A percentile compares a stretch with the other conserved stretches of the same genome.
Conservation (phyloP, 2,888 invertebrate genomes). For the Oegoconia quadripuncta region DNA sequence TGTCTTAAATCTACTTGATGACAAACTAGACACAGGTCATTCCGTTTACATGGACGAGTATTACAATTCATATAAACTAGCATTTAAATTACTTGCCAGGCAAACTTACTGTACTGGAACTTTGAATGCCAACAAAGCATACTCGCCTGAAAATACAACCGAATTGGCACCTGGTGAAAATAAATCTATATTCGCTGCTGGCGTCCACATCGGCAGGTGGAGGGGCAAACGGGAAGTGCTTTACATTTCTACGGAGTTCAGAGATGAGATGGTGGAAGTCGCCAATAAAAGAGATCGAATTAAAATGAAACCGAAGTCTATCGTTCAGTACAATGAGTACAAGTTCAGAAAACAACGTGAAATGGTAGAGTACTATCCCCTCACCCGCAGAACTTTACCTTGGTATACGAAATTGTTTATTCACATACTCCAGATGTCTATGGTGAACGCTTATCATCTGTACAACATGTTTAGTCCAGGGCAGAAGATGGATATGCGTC, state of each 20-base stretch:
- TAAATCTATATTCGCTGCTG: not conserved
- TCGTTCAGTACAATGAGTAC: not conserved
- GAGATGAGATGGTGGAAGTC: not conserved
- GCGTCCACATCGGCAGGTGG: not conserved
- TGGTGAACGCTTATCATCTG: not conserved
- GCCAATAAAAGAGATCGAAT: not conserved
- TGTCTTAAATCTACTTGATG: constrained; percentile 33
- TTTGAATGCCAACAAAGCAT: not conserved
- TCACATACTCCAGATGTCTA: not conserved
- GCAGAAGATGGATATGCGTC: not conserved
- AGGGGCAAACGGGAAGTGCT: not conserved
- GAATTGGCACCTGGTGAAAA: not conserved
- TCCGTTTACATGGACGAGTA: constrained; percentile 37
- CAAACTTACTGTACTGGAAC: constrained; percentile 28
- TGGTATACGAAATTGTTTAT: not conserved
- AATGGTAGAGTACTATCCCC: not conserved
- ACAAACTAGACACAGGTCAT: constrained; percentile 32
- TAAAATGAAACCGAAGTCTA: not conserved
- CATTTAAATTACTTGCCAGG: constrained; percentile 30
- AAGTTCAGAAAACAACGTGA: not conserved
- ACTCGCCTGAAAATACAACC: not conserved
- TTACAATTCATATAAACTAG: constrained; percentile 33
- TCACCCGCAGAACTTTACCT: not conserved
- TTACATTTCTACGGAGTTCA: not conserved
- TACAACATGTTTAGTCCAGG: not conserved